phyloP scores from a whole-genome alignment of 2,888 invertebrate species.

The Ischnus inquisitorius region DNA sequence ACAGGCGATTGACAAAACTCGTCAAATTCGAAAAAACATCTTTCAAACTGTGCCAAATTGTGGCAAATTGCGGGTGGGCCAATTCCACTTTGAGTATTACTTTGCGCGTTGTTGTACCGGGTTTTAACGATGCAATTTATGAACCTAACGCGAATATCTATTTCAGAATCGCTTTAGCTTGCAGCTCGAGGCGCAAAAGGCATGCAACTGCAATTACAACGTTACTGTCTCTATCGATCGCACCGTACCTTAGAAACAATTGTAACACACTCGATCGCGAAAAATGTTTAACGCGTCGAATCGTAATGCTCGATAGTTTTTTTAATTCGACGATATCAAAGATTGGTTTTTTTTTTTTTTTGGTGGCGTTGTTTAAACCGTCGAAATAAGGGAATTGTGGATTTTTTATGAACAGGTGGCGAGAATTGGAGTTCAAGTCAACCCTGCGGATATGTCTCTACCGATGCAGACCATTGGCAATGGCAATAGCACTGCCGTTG shows the following conservation, averaged over 20 bases:
- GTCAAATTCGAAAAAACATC: too few species aligned
- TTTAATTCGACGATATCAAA: too few species aligned
- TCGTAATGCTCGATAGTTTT: too few species aligned
- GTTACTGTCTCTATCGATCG: neutral
- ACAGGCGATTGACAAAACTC: too few species aligned
- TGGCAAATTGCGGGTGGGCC: too few species aligned
- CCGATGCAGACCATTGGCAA: constrained; percentile 80
- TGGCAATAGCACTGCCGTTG: constrained; percentile 78
- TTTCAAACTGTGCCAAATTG: too few species aligned
- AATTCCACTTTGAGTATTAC: neutral
- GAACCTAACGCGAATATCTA: neutral
- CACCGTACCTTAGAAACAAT: neutral
- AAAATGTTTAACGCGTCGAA: too few species aligned
- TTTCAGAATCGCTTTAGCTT: neutral
- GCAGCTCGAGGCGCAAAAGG: neutral
- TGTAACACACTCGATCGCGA: neutral
- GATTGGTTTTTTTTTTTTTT: neutral
- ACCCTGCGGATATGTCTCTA: constrained; percentile 77
- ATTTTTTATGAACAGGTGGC: constrained; percentile 75
- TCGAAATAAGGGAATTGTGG: neutral
- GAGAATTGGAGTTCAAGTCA: constrained; percentile 77
- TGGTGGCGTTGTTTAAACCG: neutral
- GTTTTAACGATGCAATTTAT: neutral
- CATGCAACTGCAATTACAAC: neutral
- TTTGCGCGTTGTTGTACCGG: neutral